Conservation (phyloP, 2,888 invertebrate genomes). For the Synergus umbraculus region DNA sequence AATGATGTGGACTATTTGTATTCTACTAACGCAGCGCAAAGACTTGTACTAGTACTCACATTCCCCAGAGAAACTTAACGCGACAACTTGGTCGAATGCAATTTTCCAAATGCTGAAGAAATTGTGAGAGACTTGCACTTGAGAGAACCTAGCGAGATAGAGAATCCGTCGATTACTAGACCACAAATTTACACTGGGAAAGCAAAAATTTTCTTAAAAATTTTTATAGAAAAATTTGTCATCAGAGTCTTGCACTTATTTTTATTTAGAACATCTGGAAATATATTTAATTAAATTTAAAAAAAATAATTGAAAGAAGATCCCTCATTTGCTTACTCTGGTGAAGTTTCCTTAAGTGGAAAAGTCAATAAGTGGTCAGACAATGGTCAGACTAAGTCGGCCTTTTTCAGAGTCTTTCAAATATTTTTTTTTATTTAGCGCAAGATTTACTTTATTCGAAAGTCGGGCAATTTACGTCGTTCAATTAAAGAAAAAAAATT, state of each 20-base stretch:
- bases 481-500: no score
- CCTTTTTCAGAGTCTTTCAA: not conserved
- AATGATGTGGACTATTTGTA: slow-evolving; percentile 43
- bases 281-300: not conserved
- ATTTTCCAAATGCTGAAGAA: slow-evolving; percentile 55
- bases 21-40: slow-evolving; percentile 42
- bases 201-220: slow-evolving; percentile 27
- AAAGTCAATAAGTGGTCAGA: not conserved
- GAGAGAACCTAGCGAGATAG: slow-evolving; percentile 25
- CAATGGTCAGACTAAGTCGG: not conserved
- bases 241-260: not conserved
- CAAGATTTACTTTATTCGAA: no score
- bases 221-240: not conserved
- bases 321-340: not conserved
- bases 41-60: slow-evolving; percentile 40
- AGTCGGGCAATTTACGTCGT: not conserved
- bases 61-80: slow-evolving; percentile 54
- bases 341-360: not conserved
- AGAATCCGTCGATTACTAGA: slow-evolving; percentile 8
- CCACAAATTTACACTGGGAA: slow-evolving; percentile 9
- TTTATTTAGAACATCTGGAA: not conserved
- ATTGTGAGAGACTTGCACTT: slow-evolving; percentile 53
- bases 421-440: no score
- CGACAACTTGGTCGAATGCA: slow-evolving; percentile 58
- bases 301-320: not conserved